Evolutionary conservation across 2,113 vertebrate genomes (phyloP).

Genomic region (Upupa epops): DNA sequence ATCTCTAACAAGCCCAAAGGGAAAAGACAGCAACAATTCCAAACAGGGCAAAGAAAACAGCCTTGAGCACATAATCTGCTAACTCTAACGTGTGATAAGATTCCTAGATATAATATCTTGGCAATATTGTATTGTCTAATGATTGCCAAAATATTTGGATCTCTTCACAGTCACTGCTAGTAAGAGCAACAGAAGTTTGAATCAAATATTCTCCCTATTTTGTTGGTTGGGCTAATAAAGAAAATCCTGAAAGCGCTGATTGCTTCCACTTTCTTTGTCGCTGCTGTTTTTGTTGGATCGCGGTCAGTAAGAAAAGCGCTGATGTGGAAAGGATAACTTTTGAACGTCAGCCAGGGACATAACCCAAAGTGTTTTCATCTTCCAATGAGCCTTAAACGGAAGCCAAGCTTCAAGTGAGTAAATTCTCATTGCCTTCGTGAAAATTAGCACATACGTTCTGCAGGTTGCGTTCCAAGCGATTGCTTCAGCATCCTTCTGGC

Average conservation of each 20-base stretch:
- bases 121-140: neutral
- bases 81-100: neutral
- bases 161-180: neutral
- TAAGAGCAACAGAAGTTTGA: neutral
- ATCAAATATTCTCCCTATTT: neutral
- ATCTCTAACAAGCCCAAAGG: neutral
- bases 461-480: neutral
- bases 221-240: neutral
- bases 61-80: neutral
- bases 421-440: neutral
- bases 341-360: neutral
- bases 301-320: neutral
- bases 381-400: neutral
- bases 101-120: neutral
- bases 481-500: neutral
- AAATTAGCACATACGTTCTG: neutral
- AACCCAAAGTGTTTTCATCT: constrained; percentile 17
- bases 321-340: neutral
- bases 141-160: neutral
- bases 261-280: neutral
- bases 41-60: accelerated
- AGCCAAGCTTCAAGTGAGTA: neutral
- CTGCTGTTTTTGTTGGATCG: neutral
- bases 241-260: neutral
- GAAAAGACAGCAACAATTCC: neutral